Conservation (phyloP, 2,797 vertebrate species). For the Hirundo rustica region DNA sequence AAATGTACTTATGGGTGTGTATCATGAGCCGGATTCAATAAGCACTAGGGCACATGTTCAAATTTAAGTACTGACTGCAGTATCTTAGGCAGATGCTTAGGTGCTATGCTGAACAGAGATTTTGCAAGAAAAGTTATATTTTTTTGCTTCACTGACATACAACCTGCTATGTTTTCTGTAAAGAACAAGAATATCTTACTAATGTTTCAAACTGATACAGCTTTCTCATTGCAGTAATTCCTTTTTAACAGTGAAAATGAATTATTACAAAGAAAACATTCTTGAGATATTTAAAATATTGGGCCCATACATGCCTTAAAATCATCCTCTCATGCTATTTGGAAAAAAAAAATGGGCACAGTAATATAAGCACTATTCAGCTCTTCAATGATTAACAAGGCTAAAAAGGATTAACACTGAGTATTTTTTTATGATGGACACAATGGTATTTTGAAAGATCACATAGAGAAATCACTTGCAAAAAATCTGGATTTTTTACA, state of each 20-base stretch:
- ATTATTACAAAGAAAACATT: background rate
- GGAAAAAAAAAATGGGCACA: background rate
- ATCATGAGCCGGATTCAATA: background rate
- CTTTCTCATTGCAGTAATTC: background rate
- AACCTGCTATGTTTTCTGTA: background rate
- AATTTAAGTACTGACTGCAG: background rate
- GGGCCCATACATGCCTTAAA: background rate
- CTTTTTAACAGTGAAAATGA: background rate
- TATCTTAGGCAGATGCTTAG: background rate
- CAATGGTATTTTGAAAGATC: conserved; percentile 19
- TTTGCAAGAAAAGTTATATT: background rate
- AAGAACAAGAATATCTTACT: background rate
- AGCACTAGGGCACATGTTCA: background rate
- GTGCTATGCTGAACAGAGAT: background rate
- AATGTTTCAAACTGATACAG: background rate
- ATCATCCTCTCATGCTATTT: background rate
- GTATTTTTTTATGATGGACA: background rate
- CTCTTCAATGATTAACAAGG: background rate
- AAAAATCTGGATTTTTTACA: conserved; percentile 1
- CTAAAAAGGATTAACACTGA: conserved; percentile 46
- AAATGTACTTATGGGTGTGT: background rate
- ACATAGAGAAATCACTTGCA: background rate
- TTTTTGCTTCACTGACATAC: background rate
- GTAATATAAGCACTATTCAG: background rate
- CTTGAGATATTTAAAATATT: background rate